Percentiles rank a stretch among this genome's conserved stretches.
These are phyloP conservation scores for Epiperipatus broadwayi DNA, from an alignment of 2,888 invertebrate genomes.

Conservation along the genomic window DNA sequence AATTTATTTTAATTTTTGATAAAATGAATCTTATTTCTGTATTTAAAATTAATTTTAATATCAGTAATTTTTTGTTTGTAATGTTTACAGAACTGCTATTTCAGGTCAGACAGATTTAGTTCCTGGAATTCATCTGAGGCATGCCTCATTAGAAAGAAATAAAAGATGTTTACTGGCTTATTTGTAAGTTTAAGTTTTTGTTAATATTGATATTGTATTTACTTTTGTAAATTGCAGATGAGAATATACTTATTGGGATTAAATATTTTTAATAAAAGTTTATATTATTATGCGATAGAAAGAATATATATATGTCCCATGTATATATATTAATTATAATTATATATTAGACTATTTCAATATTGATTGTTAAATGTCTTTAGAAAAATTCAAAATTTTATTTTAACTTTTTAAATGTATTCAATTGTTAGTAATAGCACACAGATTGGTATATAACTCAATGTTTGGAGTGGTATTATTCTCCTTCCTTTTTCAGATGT, in stretches of 20 bases:
- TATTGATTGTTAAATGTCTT: no score
- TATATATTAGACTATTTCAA: no score
- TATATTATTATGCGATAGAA: no score
- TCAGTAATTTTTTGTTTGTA: conserved; percentile 7
- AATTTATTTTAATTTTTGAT: conserved; percentile 8
- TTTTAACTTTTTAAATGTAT: no score
- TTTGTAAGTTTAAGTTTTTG: conserved; percentile 26
- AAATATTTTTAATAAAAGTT: conserved; percentile 6
- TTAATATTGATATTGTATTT: conserved; percentile 27
- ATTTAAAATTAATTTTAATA: background rate
- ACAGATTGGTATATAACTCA: no score
- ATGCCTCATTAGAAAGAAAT: conserved; percentile 66
- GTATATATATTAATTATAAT: no score
- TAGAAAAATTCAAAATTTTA: no score
- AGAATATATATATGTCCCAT: no score
- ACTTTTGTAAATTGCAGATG: conserved; percentile 44
- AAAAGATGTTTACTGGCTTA: conserved; percentile 60
- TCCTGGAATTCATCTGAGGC: conserved; percentile 59
- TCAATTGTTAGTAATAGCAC: no score
- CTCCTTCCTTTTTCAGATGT: no score
- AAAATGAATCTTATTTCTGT: conserved; percentile 6
- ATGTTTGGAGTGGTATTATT: no score
- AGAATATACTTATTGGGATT: conserved; percentile 9
- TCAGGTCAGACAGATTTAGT: conserved; percentile 34
- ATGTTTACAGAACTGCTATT: conserved; percentile 26